Conservation (phyloP, 2,113 vertebrate genomes). For the Myrmophylax atrothorax region DNA sequence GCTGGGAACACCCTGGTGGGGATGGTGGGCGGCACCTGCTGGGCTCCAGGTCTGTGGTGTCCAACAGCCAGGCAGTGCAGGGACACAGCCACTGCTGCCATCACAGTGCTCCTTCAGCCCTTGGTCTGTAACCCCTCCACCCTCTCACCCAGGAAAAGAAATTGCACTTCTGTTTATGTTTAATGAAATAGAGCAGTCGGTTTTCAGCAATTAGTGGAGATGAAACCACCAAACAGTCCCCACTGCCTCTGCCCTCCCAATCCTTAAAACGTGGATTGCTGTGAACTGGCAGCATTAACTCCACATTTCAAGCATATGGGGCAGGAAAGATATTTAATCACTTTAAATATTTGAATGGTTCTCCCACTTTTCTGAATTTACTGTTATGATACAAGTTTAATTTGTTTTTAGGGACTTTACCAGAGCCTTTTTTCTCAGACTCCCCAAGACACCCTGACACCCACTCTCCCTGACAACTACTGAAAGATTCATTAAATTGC, state of each 20-base stretch:
- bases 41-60: neutral
- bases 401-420: neutral
- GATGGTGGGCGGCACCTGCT: fast-evolving
- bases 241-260: fast-evolving
- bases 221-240: neutral
- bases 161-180: neutral
- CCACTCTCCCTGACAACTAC: neutral
- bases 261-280: neutral
- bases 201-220: neutral
- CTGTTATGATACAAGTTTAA: neutral
- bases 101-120: neutral
- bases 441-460: neutral
- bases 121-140: neutral
- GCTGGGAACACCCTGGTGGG: neutral
- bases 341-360: neutral
- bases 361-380: neutral
- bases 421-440: neutral
- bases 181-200: neutral
- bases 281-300: neutral
- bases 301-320: neutral
- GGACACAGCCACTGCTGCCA: neutral
- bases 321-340: neutral
- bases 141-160: neutral
- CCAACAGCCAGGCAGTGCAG: fast-evolving
- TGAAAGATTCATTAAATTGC: neutral